phyloP scores from a whole-genome alignment of 2,888 invertebrate genomes.

The Epinotia bilunana region DNA sequence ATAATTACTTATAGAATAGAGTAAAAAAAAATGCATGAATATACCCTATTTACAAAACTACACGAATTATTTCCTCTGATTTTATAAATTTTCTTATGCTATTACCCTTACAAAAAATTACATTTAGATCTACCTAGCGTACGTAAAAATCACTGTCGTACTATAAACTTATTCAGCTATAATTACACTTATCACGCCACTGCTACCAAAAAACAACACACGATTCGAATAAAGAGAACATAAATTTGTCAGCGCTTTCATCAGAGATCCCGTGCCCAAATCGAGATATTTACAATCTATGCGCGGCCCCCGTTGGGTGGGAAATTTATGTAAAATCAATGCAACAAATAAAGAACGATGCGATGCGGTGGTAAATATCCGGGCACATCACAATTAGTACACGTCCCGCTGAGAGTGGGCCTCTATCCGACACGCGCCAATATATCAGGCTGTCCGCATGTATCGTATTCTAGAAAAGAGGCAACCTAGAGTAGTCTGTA shows the following conservation, averaged over 20 bases:
- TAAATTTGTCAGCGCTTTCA: constrained; percentile 56
- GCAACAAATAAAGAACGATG: constrained; percentile 61
- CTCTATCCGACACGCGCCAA: neutral
- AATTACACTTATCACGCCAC: neutral
- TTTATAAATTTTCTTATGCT: no score
- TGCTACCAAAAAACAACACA: constrained; percentile 30
- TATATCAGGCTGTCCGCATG: no score
- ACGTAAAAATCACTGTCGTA: neutral
- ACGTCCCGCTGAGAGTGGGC: neutral
- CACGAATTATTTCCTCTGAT: no score
- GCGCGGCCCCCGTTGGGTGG: constrained; percentile 39
- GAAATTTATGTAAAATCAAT: constrained; percentile 61
- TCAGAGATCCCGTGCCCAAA: constrained; percentile 54
- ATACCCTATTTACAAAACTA: no score
- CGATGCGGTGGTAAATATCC: constrained; percentile 56
- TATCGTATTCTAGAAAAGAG: no score
- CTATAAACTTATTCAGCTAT: neutral
- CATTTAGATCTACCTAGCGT: neutral
- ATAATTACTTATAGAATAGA: no score
- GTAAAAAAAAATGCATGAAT: no score
- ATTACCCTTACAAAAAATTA: no score
- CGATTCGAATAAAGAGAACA: constrained; percentile 48
- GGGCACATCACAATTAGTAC: constrained; percentile 63
- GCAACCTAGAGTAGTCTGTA: no score
- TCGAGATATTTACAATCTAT: constrained; percentile 46